Evolutionary conservation across 2,113 vertebrate genomes (phyloP), one percentile per base, ranked within the genome.

Genomic region (Neodon shergylaensis): DNA sequence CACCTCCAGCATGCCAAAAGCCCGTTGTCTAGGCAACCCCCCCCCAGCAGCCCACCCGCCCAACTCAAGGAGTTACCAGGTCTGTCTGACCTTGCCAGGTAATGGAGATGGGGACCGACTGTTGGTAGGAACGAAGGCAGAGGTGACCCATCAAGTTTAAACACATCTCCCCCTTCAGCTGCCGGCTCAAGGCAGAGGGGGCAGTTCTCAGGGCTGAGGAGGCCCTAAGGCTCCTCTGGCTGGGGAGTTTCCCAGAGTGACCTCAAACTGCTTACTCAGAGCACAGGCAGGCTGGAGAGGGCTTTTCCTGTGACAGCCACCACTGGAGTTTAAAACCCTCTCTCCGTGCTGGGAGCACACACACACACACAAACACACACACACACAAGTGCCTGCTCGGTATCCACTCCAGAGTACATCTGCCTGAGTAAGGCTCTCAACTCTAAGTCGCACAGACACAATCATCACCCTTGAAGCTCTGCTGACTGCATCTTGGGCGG

Each of bases 51-150:
- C 95, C 94, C 93, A 39, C 92, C 96, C 95, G 24, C n/a, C 77
- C 78, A 39, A 26, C 81, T 94, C 86, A 83, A 91, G 61, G 84
- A 95, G 94, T 74, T 68, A 90, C 96, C 84, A 96, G 61, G 42
- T 93, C 94, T 95, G 95, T 97, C 98, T 98, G 98, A 98, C 98
- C 98, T 98, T 98, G 98, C 98, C 98, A 98, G 96, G 97, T 97
- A 97, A 98, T 93, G 97, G 98, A 98, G 96, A 97, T 95, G 79
- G 98, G 96, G 88, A 98, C 90, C 54, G 98, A 95, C 63, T 97
- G 97, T 95, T 98, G 98, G 95, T 98, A 95, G 87, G 98, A 96
- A 73, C 97, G 98, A 84, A 98, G 94, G 96, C 98, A 98, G 94
- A 98, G 98, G 90, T 98, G 98, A 95, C 98, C 98, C 95, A 98